Base-by-base conservation (phyloP, 2,888 invertebrate genomes). In the Esperia sulphurella region DNA sequence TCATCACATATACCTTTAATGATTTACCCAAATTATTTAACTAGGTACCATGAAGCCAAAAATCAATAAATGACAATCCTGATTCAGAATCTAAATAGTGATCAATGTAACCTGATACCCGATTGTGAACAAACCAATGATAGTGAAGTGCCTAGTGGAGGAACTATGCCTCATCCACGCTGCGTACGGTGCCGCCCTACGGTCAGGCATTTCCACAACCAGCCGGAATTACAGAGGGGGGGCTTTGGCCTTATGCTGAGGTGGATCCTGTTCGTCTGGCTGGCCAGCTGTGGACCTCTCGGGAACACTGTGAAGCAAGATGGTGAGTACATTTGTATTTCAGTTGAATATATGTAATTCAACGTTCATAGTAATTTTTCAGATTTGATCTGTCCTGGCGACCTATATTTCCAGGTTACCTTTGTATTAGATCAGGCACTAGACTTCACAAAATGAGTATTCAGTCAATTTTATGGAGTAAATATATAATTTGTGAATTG, bases 241-340 rank as follows among this genome's bases (percentile, higher is more conserved):
- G 76, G 77, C 48, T 67, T 78, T 46, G 76, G 76, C 14, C 77
- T 87, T 62, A 80, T 86, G 85, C 73, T 88, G 72, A 77, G 77
- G 59, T 88, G 88, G 87, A 79, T 84, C 56, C 66, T 88, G 52
- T 72, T 83, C 59, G 74, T 83, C 14, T 89, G 87, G 84, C 69
- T 89, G 58, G 86, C 86, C 9, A 79, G 84, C 67, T 83, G 83
- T 57, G 82, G 83, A 12, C 87, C 88, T 0, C 62, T 84, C 1
- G 88, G 88, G 31, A 84, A 86, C 58, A 87, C 88, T 8, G 82
- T 85, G 43, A 88, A 87, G 57, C 88, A 88, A 68, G 89, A 89
- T 71, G 89, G 89, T 88, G 43, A 82, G 88, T 78, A 14, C 7
- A 2, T 3, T 21, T 2, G 2, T 21, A 21, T 21, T 21, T 21